Conservation (phyloP, 2,797 vertebrate species). For the Carcharodon carcharias region DNA sequence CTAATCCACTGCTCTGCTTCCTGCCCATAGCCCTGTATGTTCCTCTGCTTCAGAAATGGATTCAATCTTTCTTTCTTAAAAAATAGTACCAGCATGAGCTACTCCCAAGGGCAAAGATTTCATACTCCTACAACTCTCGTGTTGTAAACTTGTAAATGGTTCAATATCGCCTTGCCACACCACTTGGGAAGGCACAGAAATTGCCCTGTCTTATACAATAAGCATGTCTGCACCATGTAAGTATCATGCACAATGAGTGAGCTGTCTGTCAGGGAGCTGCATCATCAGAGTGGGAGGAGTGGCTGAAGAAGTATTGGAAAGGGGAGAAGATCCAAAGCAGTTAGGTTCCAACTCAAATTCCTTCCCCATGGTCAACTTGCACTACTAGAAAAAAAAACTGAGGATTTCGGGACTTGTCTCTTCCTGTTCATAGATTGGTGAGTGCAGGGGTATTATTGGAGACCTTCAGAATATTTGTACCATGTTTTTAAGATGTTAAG, state of each 20-base stretch:
- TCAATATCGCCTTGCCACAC: neutral
- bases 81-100: too few species aligned
- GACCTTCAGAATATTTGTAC: neutral
- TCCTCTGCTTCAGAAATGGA: neutral
- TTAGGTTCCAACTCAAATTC: neutral
- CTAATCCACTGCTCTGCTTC: neutral
- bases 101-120: neutral
- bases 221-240: neutral
- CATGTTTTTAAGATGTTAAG: neutral
- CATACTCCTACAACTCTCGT: neutral
- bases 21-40: neutral
- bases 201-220: neutral
- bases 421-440: neutral
- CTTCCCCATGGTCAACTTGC: neutral
- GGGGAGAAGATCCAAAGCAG: neutral
- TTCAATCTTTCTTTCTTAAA: neutral
- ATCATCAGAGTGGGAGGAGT: neutral
- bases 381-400: neutral
- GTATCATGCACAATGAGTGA: neutral
- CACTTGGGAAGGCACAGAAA: neutral
- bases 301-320: too few species aligned
- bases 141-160: neutral
- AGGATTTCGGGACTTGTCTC: neutral
- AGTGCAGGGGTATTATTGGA: neutral
- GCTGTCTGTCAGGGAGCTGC: neutral